Evolutionary conservation across 1,140 invertebrate genomes (phyloP).

Genomic region (Dendroctonus ponderosae): DNA sequence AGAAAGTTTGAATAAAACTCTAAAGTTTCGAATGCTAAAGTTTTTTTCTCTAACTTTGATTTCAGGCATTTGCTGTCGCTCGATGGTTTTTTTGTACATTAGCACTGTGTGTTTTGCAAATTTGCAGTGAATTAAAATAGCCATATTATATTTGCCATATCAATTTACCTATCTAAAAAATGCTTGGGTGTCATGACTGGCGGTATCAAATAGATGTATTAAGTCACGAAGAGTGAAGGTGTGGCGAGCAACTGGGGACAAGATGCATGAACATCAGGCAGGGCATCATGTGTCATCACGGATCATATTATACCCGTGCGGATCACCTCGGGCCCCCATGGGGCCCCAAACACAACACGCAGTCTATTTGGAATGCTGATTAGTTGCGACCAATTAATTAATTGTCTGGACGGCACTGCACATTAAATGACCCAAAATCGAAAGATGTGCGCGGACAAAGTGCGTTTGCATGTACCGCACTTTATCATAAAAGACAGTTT

Average conservation of each 20-base stretch:
- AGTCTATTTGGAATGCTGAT: constrained; percentile 30
- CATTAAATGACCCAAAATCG: background rate
- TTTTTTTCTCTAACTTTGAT: too few species aligned
- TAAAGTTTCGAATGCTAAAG: too few species aligned
- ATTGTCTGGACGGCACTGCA: constrained; percentile 20
- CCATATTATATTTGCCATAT: constrained; percentile 18
- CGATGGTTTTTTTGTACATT: too few species aligned
- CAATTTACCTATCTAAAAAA: constrained; percentile 26
- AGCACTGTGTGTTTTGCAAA: too few species aligned
- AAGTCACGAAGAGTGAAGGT: constrained; percentile 31
- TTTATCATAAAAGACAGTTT: too few species aligned
- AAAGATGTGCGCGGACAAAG: too few species aligned
- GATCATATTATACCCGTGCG: constrained; percentile 31
- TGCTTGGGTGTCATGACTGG: constrained; percentile 20
- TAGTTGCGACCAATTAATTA: constrained; percentile 27
- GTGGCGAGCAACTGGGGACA: constrained; percentile 28
- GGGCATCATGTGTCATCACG: constrained; percentile 30
- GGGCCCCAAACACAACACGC: constrained; percentile 18
- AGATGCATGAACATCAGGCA: constrained; percentile 18
- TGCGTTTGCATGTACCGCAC: too few species aligned
- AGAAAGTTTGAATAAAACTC: too few species aligned
- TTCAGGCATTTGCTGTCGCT: too few species aligned
- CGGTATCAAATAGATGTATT: constrained; percentile 26
- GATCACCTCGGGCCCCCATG: constrained; percentile 11
- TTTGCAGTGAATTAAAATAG: background rate